phyloP scores from a whole-genome alignment of 2,888 invertebrate genomes.

The Strigamia crassipes region DNA sequence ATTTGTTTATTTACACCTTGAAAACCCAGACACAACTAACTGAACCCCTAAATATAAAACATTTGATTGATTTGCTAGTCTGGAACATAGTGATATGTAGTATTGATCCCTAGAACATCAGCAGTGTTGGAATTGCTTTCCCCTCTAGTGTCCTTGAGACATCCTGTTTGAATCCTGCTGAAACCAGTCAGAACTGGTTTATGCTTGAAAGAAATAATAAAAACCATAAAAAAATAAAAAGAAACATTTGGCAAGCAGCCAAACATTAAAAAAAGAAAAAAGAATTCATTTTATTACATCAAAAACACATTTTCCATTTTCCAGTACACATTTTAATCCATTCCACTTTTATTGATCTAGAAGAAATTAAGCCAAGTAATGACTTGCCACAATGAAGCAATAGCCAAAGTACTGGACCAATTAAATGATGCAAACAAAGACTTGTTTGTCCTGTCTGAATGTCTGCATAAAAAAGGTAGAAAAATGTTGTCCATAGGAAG shows the following conservation, averaged over 20 bases:
- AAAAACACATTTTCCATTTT: background rate
- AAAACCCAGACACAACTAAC: too few relatives aligned
- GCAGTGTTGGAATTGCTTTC: background rate
- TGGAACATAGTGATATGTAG: background rate
- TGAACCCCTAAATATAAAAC: too few relatives aligned
- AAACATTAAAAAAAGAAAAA: background rate
- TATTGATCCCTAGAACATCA: slow-evolving; percentile 28
- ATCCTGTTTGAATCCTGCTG: slow-evolving; percentile 24
- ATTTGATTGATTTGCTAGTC: background rate
- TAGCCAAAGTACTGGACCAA: slow-evolving; percentile 9
- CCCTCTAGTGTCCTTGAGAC: background rate
- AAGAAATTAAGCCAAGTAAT: background rate
- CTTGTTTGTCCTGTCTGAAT: background rate
- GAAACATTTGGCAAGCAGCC: background rate
- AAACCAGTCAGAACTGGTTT: background rate
- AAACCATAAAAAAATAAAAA: background rate
- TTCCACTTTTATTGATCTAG: background rate
- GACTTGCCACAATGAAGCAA: background rate
- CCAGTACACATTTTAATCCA: background rate
- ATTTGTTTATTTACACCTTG: background rate
- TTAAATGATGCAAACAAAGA: slow-evolving; percentile 24
- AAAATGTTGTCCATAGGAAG: background rate
- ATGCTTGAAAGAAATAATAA: background rate
- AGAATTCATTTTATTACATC: background rate
- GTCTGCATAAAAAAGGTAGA: background rate